These are phyloP conservation scores for Drosophila affinis DNA, from an alignment of 2,888 invertebrate species.

Conservation along the genomic window DNA sequence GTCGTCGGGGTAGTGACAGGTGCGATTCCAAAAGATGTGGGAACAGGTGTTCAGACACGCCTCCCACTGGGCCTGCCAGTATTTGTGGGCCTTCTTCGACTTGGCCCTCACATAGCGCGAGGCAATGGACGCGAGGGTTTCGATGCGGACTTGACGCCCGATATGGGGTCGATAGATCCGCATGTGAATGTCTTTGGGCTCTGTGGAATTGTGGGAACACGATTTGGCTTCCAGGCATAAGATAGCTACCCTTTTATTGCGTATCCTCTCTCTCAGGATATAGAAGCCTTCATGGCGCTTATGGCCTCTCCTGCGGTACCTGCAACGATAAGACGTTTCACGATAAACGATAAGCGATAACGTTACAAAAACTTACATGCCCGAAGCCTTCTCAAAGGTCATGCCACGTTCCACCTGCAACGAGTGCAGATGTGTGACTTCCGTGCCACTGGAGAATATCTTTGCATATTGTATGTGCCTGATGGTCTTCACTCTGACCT, in stretches of 20 bases:
- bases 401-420: constrained; percentile 94
- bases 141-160: constrained; percentile 92
- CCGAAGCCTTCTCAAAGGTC: constrained; percentile 94
- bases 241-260: constrained; percentile 93
- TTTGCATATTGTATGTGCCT: constrained; percentile 92
- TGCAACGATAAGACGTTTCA: background rate
- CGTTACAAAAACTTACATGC: constrained; percentile 85
- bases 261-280: constrained; percentile 91
- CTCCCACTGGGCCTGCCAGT: constrained; percentile 95
- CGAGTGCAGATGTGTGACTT: constrained; percentile 95
- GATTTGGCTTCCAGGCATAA: constrained; percentile 83
- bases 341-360: no score
- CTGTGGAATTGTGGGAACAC: constrained; percentile 74
- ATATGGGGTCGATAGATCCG: constrained; percentile 95
- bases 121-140: constrained; percentile 93
- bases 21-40: constrained; percentile 96
- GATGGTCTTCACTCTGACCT: constrained; percentile 93
- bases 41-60: constrained; percentile 93
- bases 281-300: constrained; percentile 94
- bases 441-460: constrained; percentile 94
- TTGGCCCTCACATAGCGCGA: constrained; percentile 94
- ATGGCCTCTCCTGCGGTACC: constrained; percentile 28
- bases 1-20: constrained; percentile 91
- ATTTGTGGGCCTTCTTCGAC: constrained; percentile 90
- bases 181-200: constrained; percentile 87